Base-by-base conservation (phyloP, 2,888 invertebrate genomes). In the Rapana venosa region DNA sequence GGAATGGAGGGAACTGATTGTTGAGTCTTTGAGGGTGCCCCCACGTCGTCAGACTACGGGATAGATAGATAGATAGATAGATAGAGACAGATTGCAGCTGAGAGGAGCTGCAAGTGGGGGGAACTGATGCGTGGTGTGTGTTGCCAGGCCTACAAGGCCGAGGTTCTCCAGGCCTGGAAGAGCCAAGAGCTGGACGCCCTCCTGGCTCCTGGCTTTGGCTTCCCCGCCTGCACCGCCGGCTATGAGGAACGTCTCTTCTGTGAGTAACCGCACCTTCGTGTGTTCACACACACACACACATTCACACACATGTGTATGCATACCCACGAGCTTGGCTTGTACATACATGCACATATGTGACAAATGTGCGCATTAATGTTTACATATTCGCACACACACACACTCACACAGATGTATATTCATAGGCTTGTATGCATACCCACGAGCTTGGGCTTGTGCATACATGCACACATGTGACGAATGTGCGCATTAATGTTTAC, bases 161-260 rank as follows among this genome's bases (percentile, higher is more conserved):
- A 66, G 66, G 26, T 66, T 2, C 26, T 22, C 1, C 17, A 26
- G 66, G 17, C 26, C 1, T 66, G 66, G 20, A 22, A 74, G 87
- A 74, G 20, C 36, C 32, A 70, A 61, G 92, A 92, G 8, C 90
- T 96, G 56, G 95, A 96, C 92, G 94, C 93, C 8, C 91, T 96
- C 5, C 93, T 95, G 36, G 94, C 95, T 90, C 95, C 95, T 5
- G 94, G 93, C 13, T 93, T 93, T 91, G 93, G 93, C 13, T 93
- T 91, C 87, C 93, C 94, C 26, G 95, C 95, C 58, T 77, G 93
- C 0, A 84, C 83, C 58, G n/a, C 61, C 85, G 89, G 83, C 61
- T 22, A 6, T 20, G 86, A 86, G 66, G 66, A 86, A 5, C 22
- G 6, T 4, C 66, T 66, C 11, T 85, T 85, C 58, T n/a, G 84